Conservation (phyloP, 2,888 invertebrate species). For the Polymixis flavicincta region DNA sequence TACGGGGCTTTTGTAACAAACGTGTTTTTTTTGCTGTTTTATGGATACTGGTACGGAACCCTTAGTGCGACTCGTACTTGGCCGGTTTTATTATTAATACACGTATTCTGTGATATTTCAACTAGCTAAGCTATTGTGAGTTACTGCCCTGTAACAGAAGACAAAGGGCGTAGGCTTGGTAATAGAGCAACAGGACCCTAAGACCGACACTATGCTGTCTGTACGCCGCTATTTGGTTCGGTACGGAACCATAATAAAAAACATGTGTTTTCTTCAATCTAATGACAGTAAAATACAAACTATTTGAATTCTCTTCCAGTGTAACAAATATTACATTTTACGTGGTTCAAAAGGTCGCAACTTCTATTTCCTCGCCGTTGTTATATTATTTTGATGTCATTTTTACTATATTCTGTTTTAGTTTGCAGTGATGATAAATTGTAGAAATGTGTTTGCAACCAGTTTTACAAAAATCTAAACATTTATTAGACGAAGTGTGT, state of each 20-base stretch:
- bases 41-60: too few relatives aligned
- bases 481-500: constrained; percentile 6
- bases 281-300: not conserved
- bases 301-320: not conserved
- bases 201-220: not conserved
- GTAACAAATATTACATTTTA: constrained; percentile 1
- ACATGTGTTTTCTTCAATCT: not conserved
- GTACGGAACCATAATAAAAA: not conserved
- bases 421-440: not conserved
- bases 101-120: not conserved
- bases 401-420: constrained; percentile 1
- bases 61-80: too few relatives aligned
- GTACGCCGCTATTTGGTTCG: not conserved
- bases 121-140: not conserved
- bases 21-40: too few relatives aligned
- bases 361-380: not conserved
- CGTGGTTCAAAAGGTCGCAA: not conserved
- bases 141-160: not conserved
- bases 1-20: too few relatives aligned
- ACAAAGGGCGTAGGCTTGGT: not conserved
- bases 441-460: not conserved
- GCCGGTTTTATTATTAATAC: too few relatives aligned
- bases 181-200: not conserved
- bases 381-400: constrained; percentile 6
- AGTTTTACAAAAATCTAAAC: constrained; percentile 1